Evolutionary conservation across 2,888 invertebrate genomes (phyloP), one percentile per base, ranked within the genome.

Genomic region (Calliphora vomitoria): DNA sequence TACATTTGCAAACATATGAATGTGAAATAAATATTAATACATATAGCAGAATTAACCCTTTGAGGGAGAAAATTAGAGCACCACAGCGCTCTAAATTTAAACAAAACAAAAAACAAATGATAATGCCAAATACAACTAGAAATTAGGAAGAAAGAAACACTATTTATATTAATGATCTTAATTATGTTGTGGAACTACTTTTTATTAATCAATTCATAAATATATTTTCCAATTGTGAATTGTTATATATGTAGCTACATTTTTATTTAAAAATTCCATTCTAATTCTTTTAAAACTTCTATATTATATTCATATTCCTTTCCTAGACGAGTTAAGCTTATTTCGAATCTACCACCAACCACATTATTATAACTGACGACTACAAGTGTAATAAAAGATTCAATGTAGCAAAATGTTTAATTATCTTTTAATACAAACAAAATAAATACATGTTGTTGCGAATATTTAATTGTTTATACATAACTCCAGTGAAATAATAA

Each of bases 371-470:
- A 3, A 60, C 41, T 13, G 20, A 20, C 15, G 8, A 8, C 11
- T 20, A 69, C n/a, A 4, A 69, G 5, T 15, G n/a, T 66, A 58
- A 75, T 75, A 68, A 75, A 68, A 35, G 44, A 78, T 55, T 64
- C 53, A 78, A 35, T 71, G 64, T 64, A 71, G 83, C 78, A 71
- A 83, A 83, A 83, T 83, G 35, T 71, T 78, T 83, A 78, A 83
- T 83, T 83, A 71, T 78, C 64, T 44, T 55, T 83, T 64, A 78
- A 72, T 78, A 8, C 55, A 78, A 78, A 78, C 78, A 83, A 71
- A 64, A 58, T 53, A 71, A 71, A 62, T 66, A 50, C 60, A 71
- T 60, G 38, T 10, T 60, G 41, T 69, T 38, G 60, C 10, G 38
- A 41, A 74, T 38, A 31, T 60, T 69, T 69, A 69, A 75, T 47